Percentiles rank a stretch among this genome's conserved stretches.
phyloP scores from a whole-genome alignment of 2,113 vertebrate species.

The Puma concolor region DNA sequence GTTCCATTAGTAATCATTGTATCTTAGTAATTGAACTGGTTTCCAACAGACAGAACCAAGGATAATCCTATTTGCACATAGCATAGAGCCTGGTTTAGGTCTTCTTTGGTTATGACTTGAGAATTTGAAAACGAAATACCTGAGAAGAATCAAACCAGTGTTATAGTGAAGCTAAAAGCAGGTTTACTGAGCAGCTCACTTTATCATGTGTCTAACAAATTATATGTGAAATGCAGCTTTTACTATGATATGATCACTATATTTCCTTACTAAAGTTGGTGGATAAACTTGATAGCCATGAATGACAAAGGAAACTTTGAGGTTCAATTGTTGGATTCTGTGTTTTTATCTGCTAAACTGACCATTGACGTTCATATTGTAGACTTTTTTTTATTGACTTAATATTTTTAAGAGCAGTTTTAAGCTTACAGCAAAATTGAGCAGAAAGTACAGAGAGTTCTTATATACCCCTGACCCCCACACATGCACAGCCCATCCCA shows the following conservation, averaged over 20 bases:
- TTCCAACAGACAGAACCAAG: background rate
- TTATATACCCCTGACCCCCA: background rate
- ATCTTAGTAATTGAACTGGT: background rate
- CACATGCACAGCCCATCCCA: too few species aligned
- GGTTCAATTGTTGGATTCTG: background rate
- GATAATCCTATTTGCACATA: background rate
- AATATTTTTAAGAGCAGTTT: background rate
- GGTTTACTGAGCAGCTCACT: background rate
- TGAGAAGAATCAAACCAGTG: background rate
- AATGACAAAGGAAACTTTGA: background rate
- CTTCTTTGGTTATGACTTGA: background rate
- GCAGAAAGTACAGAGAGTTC: background rate
- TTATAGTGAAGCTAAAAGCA: background rate
- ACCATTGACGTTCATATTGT: background rate
- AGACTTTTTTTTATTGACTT: too few species aligned
- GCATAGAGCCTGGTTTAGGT: background rate
- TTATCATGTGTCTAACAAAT: background rate
- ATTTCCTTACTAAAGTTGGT: background rate
- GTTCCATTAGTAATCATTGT: background rate
- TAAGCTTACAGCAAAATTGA: background rate
- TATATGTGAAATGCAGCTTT: background rate
- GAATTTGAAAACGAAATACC: slow-evolving; percentile 11
- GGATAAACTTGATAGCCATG: background rate
- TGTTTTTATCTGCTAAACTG: background rate
- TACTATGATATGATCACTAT: background rate